A percentile compares a stretch with the other conserved stretches of the same genome.
Conservation (phyloP, 2,113 vertebrate genomes). For the Crotalus viridis region DNA sequence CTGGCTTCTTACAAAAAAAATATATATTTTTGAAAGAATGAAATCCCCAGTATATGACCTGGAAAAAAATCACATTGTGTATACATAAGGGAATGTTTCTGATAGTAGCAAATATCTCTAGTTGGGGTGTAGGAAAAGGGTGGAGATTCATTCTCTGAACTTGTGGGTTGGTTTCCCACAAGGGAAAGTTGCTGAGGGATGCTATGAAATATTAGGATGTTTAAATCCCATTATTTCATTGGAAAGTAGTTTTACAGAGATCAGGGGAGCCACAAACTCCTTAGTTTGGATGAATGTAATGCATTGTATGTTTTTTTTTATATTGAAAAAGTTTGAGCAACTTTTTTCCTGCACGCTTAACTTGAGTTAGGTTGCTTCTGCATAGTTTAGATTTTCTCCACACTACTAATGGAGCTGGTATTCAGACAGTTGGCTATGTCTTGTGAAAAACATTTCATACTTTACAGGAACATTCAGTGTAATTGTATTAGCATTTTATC, state of each 20-base stretch:
- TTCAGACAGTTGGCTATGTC: background rate
- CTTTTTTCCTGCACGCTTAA: background rate
- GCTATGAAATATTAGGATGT: background rate
- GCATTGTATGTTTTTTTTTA: background rate
- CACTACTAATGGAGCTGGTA: background rate
- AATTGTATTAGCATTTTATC: too few species aligned
- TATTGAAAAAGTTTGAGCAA: background rate
- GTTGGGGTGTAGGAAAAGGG: background rate
- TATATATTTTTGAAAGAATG: rapidly evolving
- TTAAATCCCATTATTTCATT: background rate
- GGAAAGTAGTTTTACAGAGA: background rate
- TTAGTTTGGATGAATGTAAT: background rate
- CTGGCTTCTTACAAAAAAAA: background rate
- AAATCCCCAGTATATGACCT: background rate
- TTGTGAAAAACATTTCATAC: background rate
- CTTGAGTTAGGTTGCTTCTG: background rate
- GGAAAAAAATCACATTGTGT: too few species aligned
- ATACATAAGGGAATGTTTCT: background rate
- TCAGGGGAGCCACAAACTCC: background rate
- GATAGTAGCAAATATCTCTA: background rate
- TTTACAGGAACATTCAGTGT: background rate
- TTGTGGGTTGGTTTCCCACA: background rate
- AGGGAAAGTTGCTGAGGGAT: background rate
- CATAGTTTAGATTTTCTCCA: background rate
- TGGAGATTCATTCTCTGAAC: background rate